phyloP scores from a whole-genome alignment of 2,113 vertebrate genomes.

The Amblyopsis rosae region DNA sequence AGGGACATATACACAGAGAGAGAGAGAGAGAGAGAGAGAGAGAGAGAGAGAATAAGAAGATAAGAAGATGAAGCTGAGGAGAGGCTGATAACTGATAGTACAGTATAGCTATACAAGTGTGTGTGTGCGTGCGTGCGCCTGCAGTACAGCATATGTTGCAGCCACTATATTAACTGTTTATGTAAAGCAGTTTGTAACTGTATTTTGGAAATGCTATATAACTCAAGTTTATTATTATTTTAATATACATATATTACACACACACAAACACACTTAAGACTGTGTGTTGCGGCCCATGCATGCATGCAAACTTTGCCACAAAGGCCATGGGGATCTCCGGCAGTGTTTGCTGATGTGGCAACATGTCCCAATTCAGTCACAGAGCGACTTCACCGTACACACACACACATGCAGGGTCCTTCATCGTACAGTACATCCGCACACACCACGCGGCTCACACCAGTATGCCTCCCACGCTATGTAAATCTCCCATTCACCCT shows the following conservation, averaged over 20 bases:
- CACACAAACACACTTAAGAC: conserved; percentile 4
- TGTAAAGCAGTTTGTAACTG: too few species aligned
- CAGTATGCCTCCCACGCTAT: conserved; percentile 34
- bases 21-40: neutral
- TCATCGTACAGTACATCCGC: neutral
- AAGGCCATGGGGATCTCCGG: neutral
- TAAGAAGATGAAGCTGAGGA: too few species aligned
- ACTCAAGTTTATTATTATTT: conserved; percentile 3
- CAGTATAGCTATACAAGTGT: too few species aligned
- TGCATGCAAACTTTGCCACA: neutral
- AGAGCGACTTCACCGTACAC: neutral
- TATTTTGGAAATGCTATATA: too few species aligned
- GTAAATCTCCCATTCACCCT: conserved; percentile 53
- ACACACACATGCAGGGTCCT: neutral
- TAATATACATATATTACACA: neutral
- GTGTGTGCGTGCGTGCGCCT: too few species aligned
- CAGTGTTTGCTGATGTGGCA: neutral
- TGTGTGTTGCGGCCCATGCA: conserved; percentile 1
- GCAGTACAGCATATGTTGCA: too few species aligned
- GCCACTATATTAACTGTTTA: too few species aligned
- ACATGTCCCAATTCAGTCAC: neutral
- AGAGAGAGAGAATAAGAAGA: too few species aligned
- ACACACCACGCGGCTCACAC: neutral
- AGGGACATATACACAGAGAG: neutral
- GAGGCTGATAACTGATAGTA: too few species aligned